Conservation (phyloP, 1,140 invertebrate genomes). For the Atta texana region DNA sequence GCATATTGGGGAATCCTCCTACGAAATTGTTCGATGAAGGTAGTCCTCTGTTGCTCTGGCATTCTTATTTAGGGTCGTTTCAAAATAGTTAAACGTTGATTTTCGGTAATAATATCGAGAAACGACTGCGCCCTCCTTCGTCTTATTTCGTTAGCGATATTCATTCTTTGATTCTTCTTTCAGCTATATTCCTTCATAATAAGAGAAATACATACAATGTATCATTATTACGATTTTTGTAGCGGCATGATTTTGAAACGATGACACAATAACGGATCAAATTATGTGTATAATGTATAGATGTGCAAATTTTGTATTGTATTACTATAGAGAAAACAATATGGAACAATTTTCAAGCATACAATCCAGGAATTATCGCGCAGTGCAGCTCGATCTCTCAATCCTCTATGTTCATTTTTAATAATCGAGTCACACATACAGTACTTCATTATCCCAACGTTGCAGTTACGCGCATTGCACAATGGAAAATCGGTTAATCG, state of each 20-base stretch:
- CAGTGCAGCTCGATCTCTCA: background rate
- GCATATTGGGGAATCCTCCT: constrained; percentile 48
- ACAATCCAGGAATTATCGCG: background rate
- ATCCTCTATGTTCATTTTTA: constrained; percentile 6
- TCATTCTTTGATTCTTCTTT: background rate
- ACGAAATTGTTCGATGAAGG: background rate
- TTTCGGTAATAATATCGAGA: background rate
- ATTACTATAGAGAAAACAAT: background rate
- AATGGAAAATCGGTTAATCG: constrained; percentile 52
- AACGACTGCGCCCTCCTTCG: background rate
- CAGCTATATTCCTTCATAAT: background rate
- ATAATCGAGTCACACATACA: constrained; percentile 23
- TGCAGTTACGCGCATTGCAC: constrained; percentile 45
- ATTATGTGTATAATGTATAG: background rate
- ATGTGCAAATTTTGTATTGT: background rate
- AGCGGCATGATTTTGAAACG: background rate
- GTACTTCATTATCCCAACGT: constrained; percentile 20
- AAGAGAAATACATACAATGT: too few relatives aligned
- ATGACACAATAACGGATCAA: background rate
- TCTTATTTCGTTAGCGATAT: background rate
- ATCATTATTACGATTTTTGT: background rate
- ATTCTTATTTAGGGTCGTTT: background rate
- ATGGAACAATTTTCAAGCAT: background rate
- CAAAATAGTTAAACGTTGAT: background rate
- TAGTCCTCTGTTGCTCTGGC: background rate